Conservation (phyloP, 2,888 invertebrate species). For the Andricus curvator region DNA sequence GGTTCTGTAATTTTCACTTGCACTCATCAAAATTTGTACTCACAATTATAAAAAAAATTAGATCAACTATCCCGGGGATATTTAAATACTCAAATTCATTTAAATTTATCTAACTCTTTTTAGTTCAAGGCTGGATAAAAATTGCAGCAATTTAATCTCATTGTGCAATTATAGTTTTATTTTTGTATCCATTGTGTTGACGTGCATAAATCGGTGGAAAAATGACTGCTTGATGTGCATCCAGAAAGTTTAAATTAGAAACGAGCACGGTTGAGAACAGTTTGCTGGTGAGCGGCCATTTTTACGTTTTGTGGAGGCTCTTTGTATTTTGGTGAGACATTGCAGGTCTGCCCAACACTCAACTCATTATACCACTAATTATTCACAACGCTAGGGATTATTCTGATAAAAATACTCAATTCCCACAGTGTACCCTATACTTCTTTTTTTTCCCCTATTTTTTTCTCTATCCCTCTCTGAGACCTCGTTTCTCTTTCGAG, state of each 20-base stretch:
- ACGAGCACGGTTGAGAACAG: slow-evolving; percentile 71
- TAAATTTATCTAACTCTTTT: not conserved
- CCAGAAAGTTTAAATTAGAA: slow-evolving; percentile 25
- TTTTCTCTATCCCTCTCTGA: slow-evolving; percentile 23
- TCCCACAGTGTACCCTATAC: slow-evolving; percentile 60
- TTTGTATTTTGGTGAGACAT: slow-evolving; percentile 76
- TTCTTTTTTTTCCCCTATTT: slow-evolving; percentile 41
- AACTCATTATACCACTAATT: slow-evolving; percentile 78
- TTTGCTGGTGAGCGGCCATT: slow-evolving; percentile 69
- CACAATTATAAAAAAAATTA: no score
- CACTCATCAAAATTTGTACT: no score
- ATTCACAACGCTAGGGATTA: slow-evolving; percentile 74
- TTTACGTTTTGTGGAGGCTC: slow-evolving; percentile 69
- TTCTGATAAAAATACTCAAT: slow-evolving; percentile 70
- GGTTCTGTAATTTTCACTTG: no score
- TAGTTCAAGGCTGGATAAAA: not conserved
- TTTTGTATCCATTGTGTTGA: not conserved
- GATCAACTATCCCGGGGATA: no score
- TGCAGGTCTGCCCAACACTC: slow-evolving; percentile 76
- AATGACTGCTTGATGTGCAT: slow-evolving; percentile 1
- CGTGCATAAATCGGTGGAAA: slow-evolving; percentile 1
- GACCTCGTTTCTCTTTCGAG: slow-evolving; percentile 18
- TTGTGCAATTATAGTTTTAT: not conserved
- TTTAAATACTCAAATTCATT: not conserved
- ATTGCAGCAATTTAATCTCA: not conserved